Evolutionary conservation across 2,113 vertebrate genomes (phyloP), one percentile per base, ranked within the genome.

Genomic region (Mionectes macconnelli): DNA sequence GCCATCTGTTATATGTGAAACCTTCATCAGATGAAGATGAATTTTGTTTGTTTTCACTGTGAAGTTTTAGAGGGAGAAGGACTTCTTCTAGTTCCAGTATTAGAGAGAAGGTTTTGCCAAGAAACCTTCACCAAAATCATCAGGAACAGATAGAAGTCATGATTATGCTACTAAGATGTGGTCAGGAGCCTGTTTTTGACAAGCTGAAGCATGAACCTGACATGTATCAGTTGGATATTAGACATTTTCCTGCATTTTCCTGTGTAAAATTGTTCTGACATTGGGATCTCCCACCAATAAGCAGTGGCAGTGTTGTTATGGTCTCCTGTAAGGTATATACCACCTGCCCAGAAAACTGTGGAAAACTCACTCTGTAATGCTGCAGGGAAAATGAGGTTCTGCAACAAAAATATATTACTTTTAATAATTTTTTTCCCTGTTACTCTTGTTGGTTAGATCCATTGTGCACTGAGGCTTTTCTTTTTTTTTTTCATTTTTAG

Each of bases 401-500:
- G 3, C 30, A 44, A 35, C 10, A 91, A 52, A 59, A 79, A 42
- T 12, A 0, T 19, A 9, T 28, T 35, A 10, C 12, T 82, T 85
- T 50, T 37, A 73, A 17, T 66, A 49, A 57, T 31, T 91, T 45
- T 44, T 45, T 21, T 50, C 5, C 3, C 9, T 74, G 7, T 39
- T 63, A 4, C 10, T 78, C 5, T 37, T 77, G 4, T 42, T 88
- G 21, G 12, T 50, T 62, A 44, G 25, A 39, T 75, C 13, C 22
- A 6, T 27, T 73, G 27, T 40, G 25, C 30, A 78, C 5, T 94
- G 33, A 81, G 24, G 8, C 21, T 79, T 93, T 87, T 75, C 7
- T 16, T 92, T 70, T 80, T 16, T 92, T 70, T 80, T 37, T 74
- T 93, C 42, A 18, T 94, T 95, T 97, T 84, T 95, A 98, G 98